Percentiles rank a stretch among this genome's conserved stretches.
phyloP scores from a whole-genome alignment of 2,888 invertebrate species.

The Drosophila infuscata region DNA sequence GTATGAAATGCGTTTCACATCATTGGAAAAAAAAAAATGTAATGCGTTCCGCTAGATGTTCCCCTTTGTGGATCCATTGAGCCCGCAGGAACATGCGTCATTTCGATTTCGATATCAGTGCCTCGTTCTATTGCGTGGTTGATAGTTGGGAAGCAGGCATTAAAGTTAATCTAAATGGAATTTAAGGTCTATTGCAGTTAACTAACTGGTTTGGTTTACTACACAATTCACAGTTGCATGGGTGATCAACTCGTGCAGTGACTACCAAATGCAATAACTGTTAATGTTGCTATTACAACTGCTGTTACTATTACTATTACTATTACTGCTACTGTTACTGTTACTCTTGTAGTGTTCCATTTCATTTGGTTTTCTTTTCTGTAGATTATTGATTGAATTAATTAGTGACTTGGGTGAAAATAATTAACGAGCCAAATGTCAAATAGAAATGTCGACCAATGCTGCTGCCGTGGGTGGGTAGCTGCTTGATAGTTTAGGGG shows the following conservation, averaged over 20 bases:
- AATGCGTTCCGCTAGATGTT: neutral
- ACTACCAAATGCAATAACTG: neutral
- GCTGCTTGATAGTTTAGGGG: neutral
- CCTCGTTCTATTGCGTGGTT: neutral
- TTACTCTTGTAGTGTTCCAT: conserved; percentile 1
- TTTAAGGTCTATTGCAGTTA: neutral
- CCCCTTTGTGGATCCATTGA: neutral
- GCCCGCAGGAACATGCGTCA: too few species aligned
- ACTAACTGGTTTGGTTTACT: neutral
- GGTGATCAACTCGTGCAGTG: neutral
- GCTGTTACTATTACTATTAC: too few species aligned
- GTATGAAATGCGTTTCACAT: neutral
- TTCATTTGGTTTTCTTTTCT: conserved; percentile 13
- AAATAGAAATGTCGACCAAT: neutral
- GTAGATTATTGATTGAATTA: conserved; percentile 10
- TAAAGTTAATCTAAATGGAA: neutral
- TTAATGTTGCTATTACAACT: neutral
- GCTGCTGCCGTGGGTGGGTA: neutral
- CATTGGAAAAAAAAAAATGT: neutral
- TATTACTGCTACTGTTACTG: neutral
- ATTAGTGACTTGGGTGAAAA: conserved; percentile 31
- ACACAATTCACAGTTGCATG: neutral
- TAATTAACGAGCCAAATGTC: conserved; percentile 31
- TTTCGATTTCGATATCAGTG: neutral
- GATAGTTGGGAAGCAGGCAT: neutral